Conservation (phyloP, 2,113 vertebrate species). For the Noturus placidus region DNA sequence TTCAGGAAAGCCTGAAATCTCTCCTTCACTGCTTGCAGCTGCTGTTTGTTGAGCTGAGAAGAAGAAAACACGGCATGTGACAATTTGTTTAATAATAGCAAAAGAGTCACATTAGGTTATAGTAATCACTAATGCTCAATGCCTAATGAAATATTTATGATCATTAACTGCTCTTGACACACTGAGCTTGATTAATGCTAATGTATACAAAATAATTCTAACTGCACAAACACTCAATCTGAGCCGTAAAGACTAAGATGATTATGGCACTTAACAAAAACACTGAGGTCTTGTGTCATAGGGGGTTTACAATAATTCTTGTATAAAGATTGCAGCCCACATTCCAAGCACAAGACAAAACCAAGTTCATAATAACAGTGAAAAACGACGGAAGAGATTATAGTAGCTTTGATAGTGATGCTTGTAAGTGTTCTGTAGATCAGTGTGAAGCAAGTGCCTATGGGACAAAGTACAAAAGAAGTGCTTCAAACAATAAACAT, state of each 20-base stretch:
- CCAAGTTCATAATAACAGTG: not conserved
- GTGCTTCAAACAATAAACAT: not conserved
- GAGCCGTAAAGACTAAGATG: not conserved
- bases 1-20: constrained; percentile 90
- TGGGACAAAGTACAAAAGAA: not conserved
- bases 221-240: not conserved
- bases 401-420: not conserved
- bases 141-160: not conserved
- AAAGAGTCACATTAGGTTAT: not conserved
- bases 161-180: not conserved
- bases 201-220: not conserved
- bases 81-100: not conserved
- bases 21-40: constrained; percentile 87
- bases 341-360: not conserved
- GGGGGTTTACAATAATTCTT: not conserved
- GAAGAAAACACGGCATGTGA: not conserved
- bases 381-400: not conserved
- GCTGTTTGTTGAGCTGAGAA: constrained; percentile 90
- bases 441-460: not conserved
- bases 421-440: not conserved
- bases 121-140: not conserved
- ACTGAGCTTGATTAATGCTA: not conserved
- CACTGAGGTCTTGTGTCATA: too few species aligned
- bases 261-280: not conserved
- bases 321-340: not conserved